These are phyloP conservation scores for Acipenser ruthenus DNA, from an alignment of 2,797 vertebrate genomes.

Conservation along the genomic window DNA sequence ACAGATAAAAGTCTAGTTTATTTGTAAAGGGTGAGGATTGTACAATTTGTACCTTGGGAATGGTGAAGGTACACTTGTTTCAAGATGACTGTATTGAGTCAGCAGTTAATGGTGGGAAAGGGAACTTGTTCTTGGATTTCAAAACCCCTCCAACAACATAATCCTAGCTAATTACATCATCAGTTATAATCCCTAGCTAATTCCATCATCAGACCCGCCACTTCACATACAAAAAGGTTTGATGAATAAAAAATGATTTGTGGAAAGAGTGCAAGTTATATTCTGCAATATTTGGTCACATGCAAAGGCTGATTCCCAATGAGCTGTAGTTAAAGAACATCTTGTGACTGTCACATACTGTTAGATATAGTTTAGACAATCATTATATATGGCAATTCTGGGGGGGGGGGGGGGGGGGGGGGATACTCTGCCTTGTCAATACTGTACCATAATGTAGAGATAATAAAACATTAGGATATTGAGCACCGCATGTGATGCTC, in stretches of 20 bases:
- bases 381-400: conserved; percentile 14
- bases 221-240: conserved; percentile 16
- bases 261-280: conserved; percentile 28
- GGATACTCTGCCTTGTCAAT: background rate
- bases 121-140: conserved; percentile 38
- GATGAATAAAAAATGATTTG: conserved; percentile 14
- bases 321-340: too few relatives aligned
- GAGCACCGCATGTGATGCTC: too few relatives aligned
- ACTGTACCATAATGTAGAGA: background rate
- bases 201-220: conserved; percentile 23
- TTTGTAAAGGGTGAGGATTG: conserved; percentile 33
- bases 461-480: background rate
- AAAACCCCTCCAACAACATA: conserved; percentile 29
- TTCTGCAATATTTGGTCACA: conserved; percentile 3
- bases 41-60: conserved; percentile 20
- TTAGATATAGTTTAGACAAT: too few relatives aligned
- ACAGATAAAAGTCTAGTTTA: background rate
- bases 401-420: background rate
- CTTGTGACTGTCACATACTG: too few relatives aligned
- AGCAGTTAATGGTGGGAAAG: conserved; percentile 45
- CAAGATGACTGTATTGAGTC: conserved; percentile 40
- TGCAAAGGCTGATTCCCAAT: too few relatives aligned
- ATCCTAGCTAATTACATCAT: conserved; percentile 18
- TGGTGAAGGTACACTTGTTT: conserved; percentile 16
- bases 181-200: conserved; percentile 17